Base-by-base conservation (phyloP, 2,888 invertebrate species). In the Willowsia nigromaculata region DNA sequence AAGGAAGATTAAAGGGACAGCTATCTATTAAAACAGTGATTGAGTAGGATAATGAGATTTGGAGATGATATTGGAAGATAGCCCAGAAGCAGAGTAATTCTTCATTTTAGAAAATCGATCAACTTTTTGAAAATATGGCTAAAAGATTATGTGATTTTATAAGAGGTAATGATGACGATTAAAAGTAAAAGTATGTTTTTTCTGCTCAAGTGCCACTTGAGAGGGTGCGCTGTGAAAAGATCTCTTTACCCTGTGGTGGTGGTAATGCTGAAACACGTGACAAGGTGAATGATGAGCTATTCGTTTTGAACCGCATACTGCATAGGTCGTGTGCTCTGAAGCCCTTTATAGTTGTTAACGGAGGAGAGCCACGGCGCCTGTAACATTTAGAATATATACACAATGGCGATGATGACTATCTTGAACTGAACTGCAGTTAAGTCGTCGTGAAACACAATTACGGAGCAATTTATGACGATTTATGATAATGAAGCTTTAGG, bases 61-160 rank as follows among this genome's bases (percentile, higher is more conserved):
- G 81, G 30, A 47, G 76, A 76, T 76, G 76, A 13, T 33, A 68
- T 68, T 68, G 68, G 68, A 68, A 37, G 68, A 68, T 68, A 68
- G 68, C 68, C 68, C 18, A 37, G 37, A 68, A 40, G 68, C 33
- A 33, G 3, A 7, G 2, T 18, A 68, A 68, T 68, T 68, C 62
- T 33, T 68, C n/a, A n/a, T n/a, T n/a, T 33, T 7, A 37, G 18
- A 33, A 65, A 68, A 68, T n/a, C 18, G 15, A 59, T 40, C 37
- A 33, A 15, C 62, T 27, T 18, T 15, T 62, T 30, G 11, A 30
- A 15, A 62, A 33, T 33, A 4, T 50, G 5, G 5, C 7, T 13
- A 62, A 30, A 3, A 2, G 30, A 30, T 13, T 11, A 7, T 13
- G 18, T 25, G 6, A 37, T 37, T 59, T 68, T 30, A 30, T 13